A percentile compares a stretch with the other conserved stretches of the same genome.
Evolutionary conservation across 2,113 vertebrate genomes (phyloP).

Genomic region (Myrmecophaga tridactyla): DNA sequence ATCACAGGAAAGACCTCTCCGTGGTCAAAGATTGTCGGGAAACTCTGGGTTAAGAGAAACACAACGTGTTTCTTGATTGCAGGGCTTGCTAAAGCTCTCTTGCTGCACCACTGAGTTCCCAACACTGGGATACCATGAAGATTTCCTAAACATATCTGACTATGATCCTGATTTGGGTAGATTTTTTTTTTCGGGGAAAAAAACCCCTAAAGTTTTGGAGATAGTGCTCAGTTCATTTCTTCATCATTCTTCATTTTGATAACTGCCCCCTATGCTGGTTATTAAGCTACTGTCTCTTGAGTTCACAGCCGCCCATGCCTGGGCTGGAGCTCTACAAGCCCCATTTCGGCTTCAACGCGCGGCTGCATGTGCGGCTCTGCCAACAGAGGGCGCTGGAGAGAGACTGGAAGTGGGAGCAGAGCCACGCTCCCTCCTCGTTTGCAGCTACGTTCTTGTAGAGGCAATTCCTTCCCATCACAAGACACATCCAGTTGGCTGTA

Average conservation of each 20-base stretch:
- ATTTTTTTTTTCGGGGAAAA: neutral
- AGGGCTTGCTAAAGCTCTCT: neutral
- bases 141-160: neutral
- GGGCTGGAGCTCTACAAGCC: neutral
- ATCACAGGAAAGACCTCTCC: neutral
- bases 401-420: neutral
- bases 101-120: neutral
- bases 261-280: neutral
- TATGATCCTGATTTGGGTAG: neutral
- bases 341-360: neutral
- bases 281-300: neutral
- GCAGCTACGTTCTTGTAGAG: too few species aligned
- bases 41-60: neutral
- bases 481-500: neutral
- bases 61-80: neutral
- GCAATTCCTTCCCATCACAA: neutral
- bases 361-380: neutral
- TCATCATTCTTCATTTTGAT: neutral
- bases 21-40: neutral
- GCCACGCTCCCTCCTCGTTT: too few species aligned
- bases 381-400: neutral
- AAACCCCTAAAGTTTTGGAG: neutral
- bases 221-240: neutral
- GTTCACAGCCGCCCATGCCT: too few species aligned
- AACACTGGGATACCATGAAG: neutral